Evolutionary conservation across 1,140 invertebrate species (phyloP).

Genomic region (Paracyclopina nana): DNA sequence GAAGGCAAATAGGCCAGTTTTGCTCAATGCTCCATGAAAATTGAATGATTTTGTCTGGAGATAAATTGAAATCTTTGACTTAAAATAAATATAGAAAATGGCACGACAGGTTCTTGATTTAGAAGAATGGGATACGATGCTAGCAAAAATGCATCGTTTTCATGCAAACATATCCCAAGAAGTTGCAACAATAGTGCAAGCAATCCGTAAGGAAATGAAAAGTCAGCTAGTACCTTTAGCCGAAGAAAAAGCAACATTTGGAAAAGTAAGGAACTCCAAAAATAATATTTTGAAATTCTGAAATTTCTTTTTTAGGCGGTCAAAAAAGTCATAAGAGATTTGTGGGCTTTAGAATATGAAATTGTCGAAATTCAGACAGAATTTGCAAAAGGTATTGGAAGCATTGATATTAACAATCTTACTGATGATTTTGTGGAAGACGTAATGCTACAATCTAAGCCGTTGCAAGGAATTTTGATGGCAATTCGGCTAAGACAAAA

Average conservation of each 20-base stretch:
- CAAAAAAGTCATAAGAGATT: constrained; percentile 5
- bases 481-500: constrained; percentile 11
- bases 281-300: not conserved
- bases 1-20: too few species aligned
- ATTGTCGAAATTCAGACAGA: constrained; percentile 12
- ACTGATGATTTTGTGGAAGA: constrained; percentile 16
- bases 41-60: too few species aligned
- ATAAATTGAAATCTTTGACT: too few species aligned
- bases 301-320: not conserved
- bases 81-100: too few species aligned
- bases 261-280: not conserved
- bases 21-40: too few species aligned
- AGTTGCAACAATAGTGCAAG: constrained; percentile 9
- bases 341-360: constrained; percentile 16
- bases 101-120: too few species aligned
- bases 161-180: constrained; percentile 15
- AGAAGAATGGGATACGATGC: constrained; percentile 11
- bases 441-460: constrained; percentile 15
- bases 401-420: constrained; percentile 14
- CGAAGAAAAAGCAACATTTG: constrained; percentile 13
- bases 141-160: constrained; percentile 12
- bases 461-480: constrained; percentile 9
- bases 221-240: constrained; percentile 13
- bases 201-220: constrained; percentile 16
- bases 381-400: constrained; percentile 11